Conservation (phyloP, 2,113 vertebrate species). For the Chitala chitala region DNA sequence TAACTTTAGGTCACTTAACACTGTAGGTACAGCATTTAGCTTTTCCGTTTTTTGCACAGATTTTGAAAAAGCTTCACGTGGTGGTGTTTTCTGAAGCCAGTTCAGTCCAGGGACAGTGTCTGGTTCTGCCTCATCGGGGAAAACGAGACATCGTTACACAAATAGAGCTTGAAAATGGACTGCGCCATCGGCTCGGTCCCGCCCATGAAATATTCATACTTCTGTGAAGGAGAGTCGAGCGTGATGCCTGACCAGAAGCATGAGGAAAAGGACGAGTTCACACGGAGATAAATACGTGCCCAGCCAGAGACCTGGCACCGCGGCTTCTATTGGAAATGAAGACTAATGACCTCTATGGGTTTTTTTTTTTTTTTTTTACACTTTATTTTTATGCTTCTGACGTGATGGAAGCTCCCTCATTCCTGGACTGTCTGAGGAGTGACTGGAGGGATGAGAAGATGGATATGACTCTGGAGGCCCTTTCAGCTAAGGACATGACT, state of each 20-base stretch:
- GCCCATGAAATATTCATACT: constrained; percentile 11
- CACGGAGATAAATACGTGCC: not conserved
- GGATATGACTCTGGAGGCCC: not conserved
- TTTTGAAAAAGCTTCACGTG: constrained; percentile 13
- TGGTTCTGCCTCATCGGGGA: not conserved
- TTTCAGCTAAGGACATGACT: not conserved
- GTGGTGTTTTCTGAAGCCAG: not conserved
- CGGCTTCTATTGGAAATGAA: not conserved
- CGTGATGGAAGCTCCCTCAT: too few species aligned
- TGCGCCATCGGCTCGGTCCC: not conserved
- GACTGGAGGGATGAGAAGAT: not conserved
- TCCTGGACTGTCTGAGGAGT: not conserved
- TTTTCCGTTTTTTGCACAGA: not conserved
- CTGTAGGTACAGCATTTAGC: not conserved
- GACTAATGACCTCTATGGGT: not conserved
- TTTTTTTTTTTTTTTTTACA: not conserved
- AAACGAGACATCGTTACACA: not conserved
- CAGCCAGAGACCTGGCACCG: not conserved
- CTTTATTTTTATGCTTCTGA: not conserved
- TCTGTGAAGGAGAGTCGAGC: not conserved
- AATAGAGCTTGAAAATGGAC: not conserved
- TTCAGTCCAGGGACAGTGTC: not conserved
- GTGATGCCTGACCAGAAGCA: not conserved
- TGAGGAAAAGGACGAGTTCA: not conserved
- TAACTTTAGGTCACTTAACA: not conserved